Evolutionary conservation across 2,797 vertebrate genomes (phyloP).

Genomic region (Gymnoscopelus microlampas): DNA sequence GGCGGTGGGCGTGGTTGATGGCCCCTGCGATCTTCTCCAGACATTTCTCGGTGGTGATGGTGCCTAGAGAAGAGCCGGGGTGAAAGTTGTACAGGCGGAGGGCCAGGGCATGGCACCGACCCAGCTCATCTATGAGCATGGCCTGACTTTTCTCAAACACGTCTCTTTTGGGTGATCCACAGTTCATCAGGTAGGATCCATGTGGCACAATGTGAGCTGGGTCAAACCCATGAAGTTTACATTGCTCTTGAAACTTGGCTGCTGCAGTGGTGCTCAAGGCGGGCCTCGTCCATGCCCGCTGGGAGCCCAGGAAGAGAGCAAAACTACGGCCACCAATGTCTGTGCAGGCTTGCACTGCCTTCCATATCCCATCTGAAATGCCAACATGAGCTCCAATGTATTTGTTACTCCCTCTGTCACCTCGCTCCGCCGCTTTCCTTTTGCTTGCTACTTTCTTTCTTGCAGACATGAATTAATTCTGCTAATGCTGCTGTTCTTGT

Average conservation of each 20-base stretch:
- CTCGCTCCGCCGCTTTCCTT: constrained; percentile 51
- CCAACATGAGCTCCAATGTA: constrained; percentile 82
- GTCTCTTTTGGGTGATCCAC: constrained; percentile 84
- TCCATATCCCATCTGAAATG: constrained; percentile 86
- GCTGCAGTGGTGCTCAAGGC: constrained; percentile 71
- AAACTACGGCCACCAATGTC: constrained; percentile 79
- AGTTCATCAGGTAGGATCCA: constrained; percentile 87
- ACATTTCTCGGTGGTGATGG: constrained; percentile 78
- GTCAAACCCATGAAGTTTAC: constrained; percentile 66
- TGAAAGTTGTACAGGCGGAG: constrained; percentile 83
- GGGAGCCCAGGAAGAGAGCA: constrained; percentile 83
- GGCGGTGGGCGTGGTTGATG: constrained; percentile 82
- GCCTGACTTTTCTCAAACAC: constrained; percentile 82
- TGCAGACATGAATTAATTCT: constrained; percentile 71
- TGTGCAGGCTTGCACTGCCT: constrained; percentile 75
- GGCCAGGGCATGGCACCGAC: constrained; percentile 79
- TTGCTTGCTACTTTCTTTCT: constrained; percentile 56
- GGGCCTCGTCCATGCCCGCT: constrained; percentile 82
- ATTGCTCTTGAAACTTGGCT: constrained; percentile 73
- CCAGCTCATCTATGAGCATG: constrained; percentile 83
- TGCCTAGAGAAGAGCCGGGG: constrained; percentile 80
- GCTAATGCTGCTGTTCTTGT: constrained; percentile 85
- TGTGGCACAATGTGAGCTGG: constrained; percentile 82
- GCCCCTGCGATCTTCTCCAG: constrained; percentile 78
- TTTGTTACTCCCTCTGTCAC: constrained; percentile 54